Conservation (phyloP, 2,888 invertebrate genomes). For the Megamerina dolium region DNA sequence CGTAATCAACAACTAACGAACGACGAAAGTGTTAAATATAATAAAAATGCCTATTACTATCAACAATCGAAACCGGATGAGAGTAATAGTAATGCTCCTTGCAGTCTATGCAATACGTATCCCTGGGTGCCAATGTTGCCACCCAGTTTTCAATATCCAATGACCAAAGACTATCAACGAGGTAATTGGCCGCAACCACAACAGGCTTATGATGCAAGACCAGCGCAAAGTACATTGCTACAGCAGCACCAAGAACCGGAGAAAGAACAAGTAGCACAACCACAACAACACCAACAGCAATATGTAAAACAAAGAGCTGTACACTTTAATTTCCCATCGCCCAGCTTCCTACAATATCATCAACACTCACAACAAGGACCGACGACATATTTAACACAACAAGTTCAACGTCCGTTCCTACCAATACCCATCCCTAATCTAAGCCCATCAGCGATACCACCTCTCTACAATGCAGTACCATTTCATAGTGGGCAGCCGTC, state of each 20-base stretch:
- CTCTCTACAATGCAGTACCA: constrained; percentile 58
- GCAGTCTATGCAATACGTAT: constrained; percentile 71
- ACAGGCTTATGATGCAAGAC: constrained; percentile 1
- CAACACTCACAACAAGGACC: constrained; percentile 11
- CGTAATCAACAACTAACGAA: constrained; percentile 32
- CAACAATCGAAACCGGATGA: constrained; percentile 12
- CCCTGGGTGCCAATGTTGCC: constrained; percentile 73
- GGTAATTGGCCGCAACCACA: constrained; percentile 15
- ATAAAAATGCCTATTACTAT: neutral
- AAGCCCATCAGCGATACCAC: constrained; percentile 57
- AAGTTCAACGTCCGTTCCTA: constrained; percentile 16
- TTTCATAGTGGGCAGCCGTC: constrained; percentile 41
- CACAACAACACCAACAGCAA: constrained; percentile 15
- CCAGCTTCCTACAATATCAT: constrained; percentile 7
- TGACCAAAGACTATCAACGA: neutral
- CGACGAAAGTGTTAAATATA: too few species aligned
- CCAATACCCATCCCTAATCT: constrained; percentile 60
- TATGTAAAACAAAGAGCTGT: constrained; percentile 24
- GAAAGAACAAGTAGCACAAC: neutral
- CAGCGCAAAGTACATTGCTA: neutral
- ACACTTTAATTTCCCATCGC: constrained; percentile 22
- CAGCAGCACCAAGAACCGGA: constrained; percentile 16
- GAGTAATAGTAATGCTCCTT: constrained; percentile 53
- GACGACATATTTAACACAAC: neutral
- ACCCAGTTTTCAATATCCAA: constrained; percentile 27